Conservation (phyloP, 2,797 vertebrate species). For the Phoeniculus purpureus region DNA sequence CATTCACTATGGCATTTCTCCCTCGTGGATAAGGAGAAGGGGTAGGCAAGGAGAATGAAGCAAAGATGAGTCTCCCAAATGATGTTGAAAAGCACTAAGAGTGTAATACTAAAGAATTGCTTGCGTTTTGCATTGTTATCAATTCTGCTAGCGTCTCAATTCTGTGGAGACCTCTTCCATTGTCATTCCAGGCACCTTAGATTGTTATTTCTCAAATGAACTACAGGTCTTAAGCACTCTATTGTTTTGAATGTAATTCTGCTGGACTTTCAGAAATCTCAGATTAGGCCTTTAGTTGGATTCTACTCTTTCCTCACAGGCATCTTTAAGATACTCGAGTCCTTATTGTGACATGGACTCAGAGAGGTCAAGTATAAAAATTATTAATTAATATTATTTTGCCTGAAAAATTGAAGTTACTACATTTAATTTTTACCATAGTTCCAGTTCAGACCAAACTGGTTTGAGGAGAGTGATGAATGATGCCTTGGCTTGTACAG, state of each 20-base stretch:
- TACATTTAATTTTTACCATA: not conserved
- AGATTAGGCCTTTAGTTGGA: not conserved
- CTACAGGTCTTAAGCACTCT: not conserved
- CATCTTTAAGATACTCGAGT: not conserved
- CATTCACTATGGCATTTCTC: not conserved
- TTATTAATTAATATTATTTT: not conserved
- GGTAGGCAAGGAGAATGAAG: not conserved
- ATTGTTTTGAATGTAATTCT: not conserved
- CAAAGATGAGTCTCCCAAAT: not conserved
- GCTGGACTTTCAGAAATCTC: not conserved
- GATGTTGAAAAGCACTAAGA: not conserved
- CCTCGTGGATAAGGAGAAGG: not conserved
- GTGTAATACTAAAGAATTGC: not conserved
- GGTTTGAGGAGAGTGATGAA: constrained; percentile 5
- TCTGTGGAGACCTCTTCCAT: not conserved
- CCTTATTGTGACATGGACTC: not conserved
- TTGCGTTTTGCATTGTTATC: not conserved
- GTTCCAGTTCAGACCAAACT: not conserved
- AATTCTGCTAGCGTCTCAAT: not conserved
- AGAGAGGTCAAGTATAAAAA: not conserved
- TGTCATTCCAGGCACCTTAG: not conserved
- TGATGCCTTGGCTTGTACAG: not conserved
- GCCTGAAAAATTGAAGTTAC: not conserved
- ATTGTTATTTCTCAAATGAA: not conserved
- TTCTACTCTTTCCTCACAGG: not conserved